Base-by-base conservation (phyloP, 2,797 vertebrate genomes). In the Novumbra hubbsi region DNA sequence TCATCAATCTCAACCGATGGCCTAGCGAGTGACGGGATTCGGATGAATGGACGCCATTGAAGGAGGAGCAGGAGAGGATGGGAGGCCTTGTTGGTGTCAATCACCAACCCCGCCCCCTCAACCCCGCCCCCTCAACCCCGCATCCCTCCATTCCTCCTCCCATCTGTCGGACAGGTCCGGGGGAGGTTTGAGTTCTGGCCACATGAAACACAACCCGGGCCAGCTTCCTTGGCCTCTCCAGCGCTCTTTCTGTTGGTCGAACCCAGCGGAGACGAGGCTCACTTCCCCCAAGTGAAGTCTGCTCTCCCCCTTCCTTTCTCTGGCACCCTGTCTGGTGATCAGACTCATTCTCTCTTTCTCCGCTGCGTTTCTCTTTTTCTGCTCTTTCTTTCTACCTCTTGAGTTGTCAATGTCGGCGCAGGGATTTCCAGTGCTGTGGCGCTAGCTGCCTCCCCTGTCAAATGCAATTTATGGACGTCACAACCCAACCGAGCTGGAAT, bases 371-470 rank as follows among this genome's bases (percentile, higher is more conserved):
- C 4, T n/a, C 50, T 52, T 17, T 50, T 17, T 50, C 19, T 17
- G 49, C 49, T 52, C 16, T 14, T 17, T 55, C 19, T 3, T n/a
- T 55, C 11, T 55, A 17, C 6, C 7, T 55, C 50, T 55, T 55
- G 52, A 55, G 27, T 15, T n/a, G n/a, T 15, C 1, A 27, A 24
- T 5, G 15, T 16, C 27, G 15, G 60, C 17, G 3, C 50, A 17
- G 24, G 4, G 27, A 63, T 24, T 15, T 27, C 24, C 15, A 63
- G 21, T 5, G 11, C 15, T 30, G 27, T 3, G 14, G 5, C 41
- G 68, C 75, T 71, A 21, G 72, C 83, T 82, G 84, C 80, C 82
- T 80, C 81, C 1, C 74, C 82, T 83, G 85, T 85, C 83, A 87
- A 73, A 80, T 71, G 78, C 67, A 78, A 84, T 85, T 88, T 85